Evolutionary conservation across 2,113 vertebrate genomes (phyloP).

Genomic region (Melanocharis versteri): DNA sequence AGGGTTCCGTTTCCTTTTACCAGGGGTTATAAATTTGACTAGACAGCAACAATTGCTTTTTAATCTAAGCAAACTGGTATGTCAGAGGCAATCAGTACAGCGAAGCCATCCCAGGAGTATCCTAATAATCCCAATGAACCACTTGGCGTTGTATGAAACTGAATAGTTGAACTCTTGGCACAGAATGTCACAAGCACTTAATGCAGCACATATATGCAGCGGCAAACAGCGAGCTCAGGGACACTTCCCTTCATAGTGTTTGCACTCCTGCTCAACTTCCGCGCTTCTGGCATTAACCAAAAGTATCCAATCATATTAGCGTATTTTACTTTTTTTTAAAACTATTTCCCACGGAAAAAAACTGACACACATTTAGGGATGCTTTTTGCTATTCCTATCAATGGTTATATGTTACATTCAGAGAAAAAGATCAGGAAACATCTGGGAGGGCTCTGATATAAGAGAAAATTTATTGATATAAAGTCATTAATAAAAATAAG

Average conservation of each 20-base stretch:
- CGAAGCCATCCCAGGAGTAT: slow-evolving; percentile 71
- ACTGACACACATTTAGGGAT: not conserved
- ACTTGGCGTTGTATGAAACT: slow-evolving; percentile 57
- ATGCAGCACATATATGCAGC: slow-evolving; percentile 12
- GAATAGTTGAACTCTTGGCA: slow-evolving; percentile 67
- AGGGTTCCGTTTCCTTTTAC: slow-evolving; percentile 59
- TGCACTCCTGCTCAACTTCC: not conserved
- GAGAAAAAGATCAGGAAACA: not conserved
- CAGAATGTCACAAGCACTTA: slow-evolving; percentile 72
- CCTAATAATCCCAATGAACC: slow-evolving; percentile 76
- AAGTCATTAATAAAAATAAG: not conserved
- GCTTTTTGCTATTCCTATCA: not conserved
- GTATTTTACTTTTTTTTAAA: not conserved
- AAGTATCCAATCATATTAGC: not conserved
- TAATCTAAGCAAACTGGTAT: slow-evolving; percentile 81
- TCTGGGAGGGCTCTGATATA: not conserved
- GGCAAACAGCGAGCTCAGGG: slow-evolving; percentile 3
- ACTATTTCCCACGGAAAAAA: not conserved
- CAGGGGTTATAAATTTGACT: slow-evolving; percentile 73
- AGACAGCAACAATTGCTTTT: slow-evolving; percentile 79
- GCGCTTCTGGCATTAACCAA: not conserved
- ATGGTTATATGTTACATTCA: not conserved
- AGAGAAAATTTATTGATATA: not conserved
- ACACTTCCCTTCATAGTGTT: not conserved
- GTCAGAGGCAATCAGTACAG: slow-evolving; percentile 73